Evolutionary conservation across 2,797 vertebrate genomes (phyloP).

Genomic region (Hoplostethus mediterraneus): DNA sequence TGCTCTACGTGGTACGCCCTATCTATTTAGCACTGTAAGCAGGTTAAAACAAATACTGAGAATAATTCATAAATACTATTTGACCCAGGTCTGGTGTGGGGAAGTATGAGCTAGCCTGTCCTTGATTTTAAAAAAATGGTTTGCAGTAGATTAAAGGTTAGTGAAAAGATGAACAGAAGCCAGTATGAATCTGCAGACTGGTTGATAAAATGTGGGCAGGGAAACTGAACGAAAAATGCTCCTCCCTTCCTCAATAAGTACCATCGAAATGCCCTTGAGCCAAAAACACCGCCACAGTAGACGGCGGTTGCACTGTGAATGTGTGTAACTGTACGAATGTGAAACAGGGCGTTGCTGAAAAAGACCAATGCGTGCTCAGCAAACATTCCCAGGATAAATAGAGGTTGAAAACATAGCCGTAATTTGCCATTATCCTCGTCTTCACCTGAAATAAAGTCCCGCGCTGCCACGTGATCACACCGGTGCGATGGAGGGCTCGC

Average conservation of each 20-base stretch:
- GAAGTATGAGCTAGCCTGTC: background rate
- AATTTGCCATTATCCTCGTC: background rate
- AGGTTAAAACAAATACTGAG: no score
- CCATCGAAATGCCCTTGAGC: no score
- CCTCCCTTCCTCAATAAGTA: no score
- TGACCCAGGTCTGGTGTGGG: no score
- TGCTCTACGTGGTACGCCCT: no score
- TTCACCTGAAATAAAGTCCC: constrained; percentile 26
- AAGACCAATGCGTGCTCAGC: no score
- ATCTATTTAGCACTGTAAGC: no score
- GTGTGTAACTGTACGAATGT: no score
- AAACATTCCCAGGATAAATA: background rate
- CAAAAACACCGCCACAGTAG: no score
- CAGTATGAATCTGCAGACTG: background rate
- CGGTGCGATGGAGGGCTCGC: constrained; percentile 29
- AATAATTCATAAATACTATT: no score
- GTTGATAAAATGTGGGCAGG: background rate
- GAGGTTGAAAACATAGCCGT: background rate
- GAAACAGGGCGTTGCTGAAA: no score
- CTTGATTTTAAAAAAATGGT: background rate
- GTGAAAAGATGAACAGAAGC: background rate
- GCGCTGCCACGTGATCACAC: background rate
- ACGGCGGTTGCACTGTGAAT: no score
- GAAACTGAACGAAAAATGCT: background rate
- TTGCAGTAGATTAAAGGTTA: background rate